Base-by-base conservation (phyloP, 2,797 vertebrate species). In the Gymnocypris eckloni region DNA sequence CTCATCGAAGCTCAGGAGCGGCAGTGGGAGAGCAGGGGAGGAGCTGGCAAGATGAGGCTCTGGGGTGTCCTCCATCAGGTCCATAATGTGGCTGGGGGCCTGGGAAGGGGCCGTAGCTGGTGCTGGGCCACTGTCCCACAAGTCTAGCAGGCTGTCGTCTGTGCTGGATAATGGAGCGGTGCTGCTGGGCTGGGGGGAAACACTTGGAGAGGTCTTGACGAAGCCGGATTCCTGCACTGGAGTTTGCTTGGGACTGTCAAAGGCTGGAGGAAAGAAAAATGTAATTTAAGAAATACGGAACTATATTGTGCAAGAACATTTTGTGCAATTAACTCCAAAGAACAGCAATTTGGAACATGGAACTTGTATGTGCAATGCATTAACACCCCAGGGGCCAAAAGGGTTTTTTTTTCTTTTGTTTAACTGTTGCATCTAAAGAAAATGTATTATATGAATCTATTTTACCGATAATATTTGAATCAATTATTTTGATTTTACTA, bases 1-100 rank as follows among this genome's bases (percentile, higher is more conserved):
- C 73, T 98, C 97, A 0, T 98, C 97, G 45, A 99, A 98, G 95
- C 96, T 97, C 92, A 98, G 95, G 86, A 99, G 96, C 1, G 95
- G 93, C 91, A 93, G 94, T 13, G 94, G 93, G 22, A 91, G 91
- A 25, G 39, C 54, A n/a, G 89, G 82, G 28, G 91, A 81, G 6
- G 92, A 89, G 48, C 83, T n/a, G 15, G 72, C 87, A 71, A 67
- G 84, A 41, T 66, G 77, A 54, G 87, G 45, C 11, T 50, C 61
- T 10, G 48, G 84, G 87, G 86, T 20, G 4, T 90, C 93, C 8
- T 90, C 93, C 94, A 94, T 94, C 92, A 94, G 92, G 78, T 95
- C 95, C 86, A 94, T 91, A 82, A 94, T 89, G 80, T 90, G 89
- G 79, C 91, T 41, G 4, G 43, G 45, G 86, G 91, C 59, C 85